Conservation (phyloP, 2,888 invertebrate genomes). For the Plagodis dolabraria region DNA sequence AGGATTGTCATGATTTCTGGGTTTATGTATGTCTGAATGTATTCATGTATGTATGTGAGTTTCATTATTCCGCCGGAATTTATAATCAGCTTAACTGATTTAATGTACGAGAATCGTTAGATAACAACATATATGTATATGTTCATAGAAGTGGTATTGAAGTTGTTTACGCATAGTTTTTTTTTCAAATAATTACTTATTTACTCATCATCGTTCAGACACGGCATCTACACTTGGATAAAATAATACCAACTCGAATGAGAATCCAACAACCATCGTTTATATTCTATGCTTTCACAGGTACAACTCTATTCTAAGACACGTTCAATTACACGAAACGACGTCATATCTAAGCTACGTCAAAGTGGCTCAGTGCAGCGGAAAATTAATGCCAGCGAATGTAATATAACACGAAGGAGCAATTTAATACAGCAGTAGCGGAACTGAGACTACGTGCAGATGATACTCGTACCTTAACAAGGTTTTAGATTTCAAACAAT, state of each 20-base stretch:
- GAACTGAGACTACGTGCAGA: neutral
- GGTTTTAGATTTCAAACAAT: neutral
- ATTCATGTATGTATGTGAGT: too few relatives aligned
- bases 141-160: too few relatives aligned
- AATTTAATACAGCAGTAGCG: conserved; percentile 12
- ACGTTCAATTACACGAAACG: conserved; percentile 22
- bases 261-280: neutral
- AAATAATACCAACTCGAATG: neutral
- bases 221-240: too few relatives aligned
- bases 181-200: too few relatives aligned
- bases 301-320: conserved; percentile 5
- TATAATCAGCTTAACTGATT: too few relatives aligned
- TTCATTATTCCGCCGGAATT: too few relatives aligned
- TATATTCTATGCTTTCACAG: neutral
- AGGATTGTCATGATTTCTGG: too few relatives aligned
- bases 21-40: too few relatives aligned
- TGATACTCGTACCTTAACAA: neutral
- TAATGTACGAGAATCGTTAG: too few relatives aligned
- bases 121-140: too few relatives aligned
- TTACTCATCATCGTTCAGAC: too few relatives aligned
- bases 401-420: conserved; percentile 11
- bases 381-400: conserved; percentile 25
- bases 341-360: conserved; percentile 24
- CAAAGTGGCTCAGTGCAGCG: conserved; percentile 28
- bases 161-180: too few relatives aligned